Base-by-base conservation (phyloP, 2,888 invertebrate genomes). In the Byasa hedistus region DNA sequence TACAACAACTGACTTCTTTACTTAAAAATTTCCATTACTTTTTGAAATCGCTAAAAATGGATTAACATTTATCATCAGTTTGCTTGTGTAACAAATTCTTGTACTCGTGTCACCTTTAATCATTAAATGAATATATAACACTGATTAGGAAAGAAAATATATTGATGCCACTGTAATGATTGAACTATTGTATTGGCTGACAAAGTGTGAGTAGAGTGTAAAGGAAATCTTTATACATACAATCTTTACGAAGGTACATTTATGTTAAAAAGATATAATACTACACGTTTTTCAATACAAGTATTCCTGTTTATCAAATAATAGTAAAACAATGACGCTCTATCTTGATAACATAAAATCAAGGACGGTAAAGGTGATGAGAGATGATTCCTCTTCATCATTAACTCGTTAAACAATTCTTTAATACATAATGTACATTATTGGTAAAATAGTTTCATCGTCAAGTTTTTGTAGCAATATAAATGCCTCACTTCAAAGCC, bases 391-490 rank as follows among this genome's bases (percentile, higher is more conserved):
- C 12, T 4, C 15, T 3, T 44, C 44, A 17, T 44, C 4, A 44
- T 44, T 44, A 7, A 48, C 12, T n/a, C 8, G 48, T 3, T 5
- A 48, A 48, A 48, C 48, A n/a, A n/a, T 48, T n/a, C n/a, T 48
- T 48, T n/a, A 48, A 19, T 44, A 44, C 19, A 17, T 4, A 44
- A 44, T 10, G 2, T 44, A 19, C 44, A 19, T 44, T 19, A 44
- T 17, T 2, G 19, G 4, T 44, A 44, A 12, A 48, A 3, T 48
- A 15, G 19, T 48, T 3, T 8, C 4, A 19, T 2, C 17, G 7
- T 48, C 3, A 48, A 48, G 48, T 48, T 48, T n/a, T 48, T 48
- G 48, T n/a, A 48, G 48, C 48, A 48, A 48, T 48, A 48, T 48
- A 48, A 48, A 48, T 48, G 48, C 48, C n/a, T n/a, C 19, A n/a